Conservation (phyloP, 2,797 vertebrate genomes). For the Peromyscus aztecus region DNA sequence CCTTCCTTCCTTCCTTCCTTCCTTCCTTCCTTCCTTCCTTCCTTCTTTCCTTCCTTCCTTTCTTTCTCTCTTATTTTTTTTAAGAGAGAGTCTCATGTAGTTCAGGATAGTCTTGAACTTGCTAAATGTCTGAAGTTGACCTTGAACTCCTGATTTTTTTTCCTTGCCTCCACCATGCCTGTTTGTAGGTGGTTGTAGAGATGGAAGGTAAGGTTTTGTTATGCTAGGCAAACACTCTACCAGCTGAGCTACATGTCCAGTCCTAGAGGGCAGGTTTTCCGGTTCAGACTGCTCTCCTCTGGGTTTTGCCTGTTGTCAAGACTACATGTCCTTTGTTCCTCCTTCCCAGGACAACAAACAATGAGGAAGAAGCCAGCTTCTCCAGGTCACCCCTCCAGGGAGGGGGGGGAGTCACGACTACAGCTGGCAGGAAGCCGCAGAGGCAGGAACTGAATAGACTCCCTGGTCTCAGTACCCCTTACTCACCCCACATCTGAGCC, state of each 20-base stretch:
- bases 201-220: neutral
- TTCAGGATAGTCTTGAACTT: neutral
- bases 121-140: neutral
- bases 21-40: accelerated
- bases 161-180: neutral
- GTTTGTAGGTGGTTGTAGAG: neutral
- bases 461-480: neutral
- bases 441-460: neutral
- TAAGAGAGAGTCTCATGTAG: neutral
- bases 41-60: neutral
- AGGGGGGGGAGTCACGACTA: neutral
- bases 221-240: too few relatives aligned
- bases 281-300: neutral
- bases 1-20: neutral
- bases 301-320: neutral
- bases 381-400: neutral
- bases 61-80: neutral
- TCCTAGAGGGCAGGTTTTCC: neutral
- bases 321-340: neutral
- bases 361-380: neutral
- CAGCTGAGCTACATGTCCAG: neutral
- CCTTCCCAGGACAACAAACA: neutral
- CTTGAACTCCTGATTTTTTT: neutral
- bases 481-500: neutral
- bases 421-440: too few relatives aligned